These are phyloP conservation scores for Emydocephalus ijimae DNA, from an alignment of 2,113 vertebrate species.

Conservation along the genomic window DNA sequence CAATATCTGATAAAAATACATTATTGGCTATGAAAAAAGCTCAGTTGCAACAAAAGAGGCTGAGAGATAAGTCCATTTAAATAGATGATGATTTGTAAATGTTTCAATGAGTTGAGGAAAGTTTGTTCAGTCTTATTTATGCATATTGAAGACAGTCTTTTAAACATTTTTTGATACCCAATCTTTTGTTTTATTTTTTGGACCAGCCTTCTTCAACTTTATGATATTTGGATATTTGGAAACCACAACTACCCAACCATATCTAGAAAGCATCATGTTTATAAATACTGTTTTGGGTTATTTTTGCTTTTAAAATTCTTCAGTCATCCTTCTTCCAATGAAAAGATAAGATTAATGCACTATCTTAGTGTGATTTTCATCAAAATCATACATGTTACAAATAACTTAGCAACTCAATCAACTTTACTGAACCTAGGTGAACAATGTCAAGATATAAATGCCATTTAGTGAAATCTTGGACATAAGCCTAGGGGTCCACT, in stretches of 20 bases:
- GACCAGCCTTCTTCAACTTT: neutral
- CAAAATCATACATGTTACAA: neutral
- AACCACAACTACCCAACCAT: neutral
- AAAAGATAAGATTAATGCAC: neutral
- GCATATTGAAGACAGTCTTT: neutral
- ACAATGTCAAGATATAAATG: neutral
- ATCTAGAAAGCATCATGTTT: neutral
- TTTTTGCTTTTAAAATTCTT: neutral
- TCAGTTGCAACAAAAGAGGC: neutral
- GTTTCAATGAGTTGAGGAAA: neutral
- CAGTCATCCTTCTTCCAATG: neutral
- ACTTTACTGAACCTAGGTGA: neutral
- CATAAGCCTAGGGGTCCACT: neutral
- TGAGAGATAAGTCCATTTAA: neutral
- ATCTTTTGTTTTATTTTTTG: neutral
- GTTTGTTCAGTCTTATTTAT: neutral
- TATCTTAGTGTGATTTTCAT: neutral
- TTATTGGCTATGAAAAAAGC: neutral
- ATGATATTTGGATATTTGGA: neutral
- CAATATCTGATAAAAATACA: constrained; percentile 5
- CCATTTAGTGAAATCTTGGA: neutral
- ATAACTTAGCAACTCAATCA: neutral
- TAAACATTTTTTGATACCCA: neutral
- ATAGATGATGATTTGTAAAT: constrained; percentile 7
- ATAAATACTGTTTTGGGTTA: neutral